Conservation (phyloP, 53 echinoderm and acorn worm genomes). For the Temnopleurus reevesii region DNA sequence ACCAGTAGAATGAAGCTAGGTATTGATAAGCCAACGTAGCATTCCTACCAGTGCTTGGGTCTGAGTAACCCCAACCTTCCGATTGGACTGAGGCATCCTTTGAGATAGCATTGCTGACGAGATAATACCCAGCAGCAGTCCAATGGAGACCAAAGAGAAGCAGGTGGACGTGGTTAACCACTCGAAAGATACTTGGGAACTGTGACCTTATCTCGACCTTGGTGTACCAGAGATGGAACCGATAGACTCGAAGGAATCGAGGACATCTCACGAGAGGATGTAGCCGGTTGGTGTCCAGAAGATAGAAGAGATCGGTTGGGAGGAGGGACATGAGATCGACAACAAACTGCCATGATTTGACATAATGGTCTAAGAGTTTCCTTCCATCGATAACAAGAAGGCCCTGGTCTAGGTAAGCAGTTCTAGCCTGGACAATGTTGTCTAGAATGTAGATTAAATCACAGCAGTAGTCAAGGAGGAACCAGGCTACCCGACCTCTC, state of each 20-base stretch:
- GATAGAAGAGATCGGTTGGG: conserved; percentile 83
- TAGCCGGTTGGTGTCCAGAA: conserved; percentile 38
- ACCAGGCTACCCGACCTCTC: conserved; percentile 67
- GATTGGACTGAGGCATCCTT: background rate
- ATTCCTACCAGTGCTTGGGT: conserved; percentile 58
- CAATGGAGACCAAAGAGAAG: conserved; percentile 85
- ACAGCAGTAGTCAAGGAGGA: conserved; percentile 79
- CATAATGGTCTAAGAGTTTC: conserved; percentile 72
- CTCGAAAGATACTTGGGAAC: conserved; percentile 76
- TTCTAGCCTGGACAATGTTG: conserved; percentile 81
- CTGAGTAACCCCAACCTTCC: conserved; percentile 75
- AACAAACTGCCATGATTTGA: conserved; percentile 60
- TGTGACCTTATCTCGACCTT: conserved; percentile 70
- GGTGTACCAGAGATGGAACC: conserved; percentile 63
- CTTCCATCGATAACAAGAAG: conserved; percentile 66
- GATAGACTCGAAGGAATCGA: conserved; percentile 74
- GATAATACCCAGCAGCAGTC: conserved; percentile 76
- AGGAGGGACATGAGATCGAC: conserved; percentile 72
- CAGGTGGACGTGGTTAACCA: conserved; percentile 72
- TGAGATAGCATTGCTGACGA: conserved; percentile 64
- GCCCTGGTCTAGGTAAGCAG: conserved; percentile 85
- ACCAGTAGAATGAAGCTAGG: conserved; percentile 89
- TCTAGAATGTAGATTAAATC: conserved; percentile 87
- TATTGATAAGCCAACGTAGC: conserved; percentile 74
- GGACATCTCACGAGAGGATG: conserved; percentile 70